A percentile compares a stretch with the other conserved stretches of the same genome.
Conservation (phyloP, 2,888 invertebrate genomes). For the Blastobasis lacticolella region DNA sequence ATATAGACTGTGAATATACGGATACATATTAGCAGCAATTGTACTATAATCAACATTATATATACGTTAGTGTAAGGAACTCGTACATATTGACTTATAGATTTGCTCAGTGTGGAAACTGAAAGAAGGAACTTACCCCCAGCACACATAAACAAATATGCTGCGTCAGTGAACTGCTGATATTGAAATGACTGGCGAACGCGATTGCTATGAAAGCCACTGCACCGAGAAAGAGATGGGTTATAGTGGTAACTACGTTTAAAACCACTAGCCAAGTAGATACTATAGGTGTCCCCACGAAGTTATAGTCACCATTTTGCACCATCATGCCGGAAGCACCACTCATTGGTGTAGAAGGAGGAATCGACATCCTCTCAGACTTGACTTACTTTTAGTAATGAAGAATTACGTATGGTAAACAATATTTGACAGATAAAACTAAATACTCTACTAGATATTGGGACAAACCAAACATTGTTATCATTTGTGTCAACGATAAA, state of each 20-base stretch:
- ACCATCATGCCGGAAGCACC: neutral
- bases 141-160: constrained; percentile 41
- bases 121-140: constrained; percentile 36
- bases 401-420: too few relatives aligned
- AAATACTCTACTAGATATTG: too few relatives aligned
- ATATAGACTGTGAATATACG: too few relatives aligned
- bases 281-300: constrained; percentile 6
- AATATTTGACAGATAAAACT: too few relatives aligned
- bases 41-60: too few relatives aligned
- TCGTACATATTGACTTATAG: too few relatives aligned
- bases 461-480: too few relatives aligned
- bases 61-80: too few relatives aligned
- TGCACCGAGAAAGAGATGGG: constrained; percentile 31
- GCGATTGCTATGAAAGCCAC: constrained; percentile 25
- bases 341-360: neutral
- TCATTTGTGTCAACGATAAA: too few relatives aligned
- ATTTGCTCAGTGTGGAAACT: neutral
- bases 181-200: constrained; percentile 10
- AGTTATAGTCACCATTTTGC: neutral
- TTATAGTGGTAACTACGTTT: constrained; percentile 26
- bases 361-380: neutral
- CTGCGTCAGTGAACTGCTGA: constrained; percentile 11
- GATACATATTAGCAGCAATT: too few relatives aligned
- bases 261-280: constrained; percentile 17
- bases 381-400: too few relatives aligned